These are phyloP conservation scores for Calypte anna DNA, from an alignment of 2,113 vertebrate genomes.

Conservation along the genomic window DNA sequence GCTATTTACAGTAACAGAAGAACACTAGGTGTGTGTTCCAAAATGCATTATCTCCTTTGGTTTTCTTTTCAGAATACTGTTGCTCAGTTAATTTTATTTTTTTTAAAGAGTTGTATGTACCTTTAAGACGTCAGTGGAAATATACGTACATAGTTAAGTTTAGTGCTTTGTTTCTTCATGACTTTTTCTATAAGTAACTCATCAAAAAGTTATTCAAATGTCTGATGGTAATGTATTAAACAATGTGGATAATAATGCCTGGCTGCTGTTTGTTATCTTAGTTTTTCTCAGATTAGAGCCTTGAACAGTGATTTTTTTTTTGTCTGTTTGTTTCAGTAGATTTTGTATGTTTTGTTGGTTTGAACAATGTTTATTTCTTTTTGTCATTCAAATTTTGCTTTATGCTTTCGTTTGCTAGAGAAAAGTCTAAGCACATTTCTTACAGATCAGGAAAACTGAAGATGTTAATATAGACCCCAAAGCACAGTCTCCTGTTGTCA, in stretches of 20 bases:
- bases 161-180: not conserved
- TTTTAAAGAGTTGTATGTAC: not conserved
- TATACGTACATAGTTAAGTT: not conserved
- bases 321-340: not conserved
- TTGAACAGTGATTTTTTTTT: not conserved
- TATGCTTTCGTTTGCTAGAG: not conserved
- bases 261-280: not conserved
- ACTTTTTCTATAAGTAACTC: not conserved
- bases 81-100: not conserved
- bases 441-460: not conserved
- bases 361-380: not conserved
- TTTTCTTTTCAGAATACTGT: not conserved
- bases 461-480: not conserved
- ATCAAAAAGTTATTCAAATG: not conserved
- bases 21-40: not conserved
- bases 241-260: not conserved
- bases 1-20: not conserved
- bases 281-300: not conserved
- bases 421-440: not conserved
- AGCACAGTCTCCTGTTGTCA: not conserved
- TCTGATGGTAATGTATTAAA: not conserved
- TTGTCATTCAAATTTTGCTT: not conserved
- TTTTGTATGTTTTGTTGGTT: not conserved
- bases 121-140: not conserved
- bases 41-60: not conserved